A percentile compares a stretch with the other conserved stretches of the same genome.
These are phyloP conservation scores for Dreissena polymorpha DNA, from an alignment of 1,140 invertebrate genomes.

Conservation along the genomic window DNA sequence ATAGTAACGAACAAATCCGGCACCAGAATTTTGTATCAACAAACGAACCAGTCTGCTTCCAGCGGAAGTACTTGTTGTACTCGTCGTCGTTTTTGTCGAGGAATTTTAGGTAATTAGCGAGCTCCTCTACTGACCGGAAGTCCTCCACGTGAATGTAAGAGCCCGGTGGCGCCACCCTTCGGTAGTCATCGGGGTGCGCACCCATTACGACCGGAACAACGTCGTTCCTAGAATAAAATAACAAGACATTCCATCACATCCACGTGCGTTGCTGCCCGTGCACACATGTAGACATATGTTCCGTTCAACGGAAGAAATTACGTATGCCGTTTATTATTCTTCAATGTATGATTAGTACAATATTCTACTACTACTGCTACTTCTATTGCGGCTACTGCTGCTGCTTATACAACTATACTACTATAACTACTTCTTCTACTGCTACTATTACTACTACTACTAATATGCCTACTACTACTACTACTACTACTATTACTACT, in stretches of 20 bases:
- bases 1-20: conserved; percentile 87
- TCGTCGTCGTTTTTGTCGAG: conserved; percentile 69
- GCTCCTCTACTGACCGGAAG: conserved; percentile 90
- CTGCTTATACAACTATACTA: too few relatives aligned
- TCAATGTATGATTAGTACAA: background rate
- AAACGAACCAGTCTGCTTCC: conserved; percentile 72
- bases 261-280: background rate
- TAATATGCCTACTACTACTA: too few relatives aligned
- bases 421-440: too few relatives aligned
- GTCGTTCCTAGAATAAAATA: conserved; percentile 66
- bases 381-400: too few relatives aligned
- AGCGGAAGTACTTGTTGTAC: conserved; percentile 78
- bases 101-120: conserved; percentile 92
- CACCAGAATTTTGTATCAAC: conserved; percentile 89
- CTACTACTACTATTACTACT: too few relatives aligned
- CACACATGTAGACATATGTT: background rate
- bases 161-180: conserved; percentile 81
- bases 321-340: background rate
- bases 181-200: conserved; percentile 81
- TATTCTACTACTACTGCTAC: background rate
- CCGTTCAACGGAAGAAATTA: too few relatives aligned
- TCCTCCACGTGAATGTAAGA: conserved; percentile 97
- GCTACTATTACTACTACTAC: too few relatives aligned
- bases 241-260: background rate
- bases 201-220: conserved; percentile 81